These are phyloP conservation scores for Trachymyrmex cornetzi DNA, from an alignment of 1,140 invertebrate species.

Conservation along the genomic window DNA sequence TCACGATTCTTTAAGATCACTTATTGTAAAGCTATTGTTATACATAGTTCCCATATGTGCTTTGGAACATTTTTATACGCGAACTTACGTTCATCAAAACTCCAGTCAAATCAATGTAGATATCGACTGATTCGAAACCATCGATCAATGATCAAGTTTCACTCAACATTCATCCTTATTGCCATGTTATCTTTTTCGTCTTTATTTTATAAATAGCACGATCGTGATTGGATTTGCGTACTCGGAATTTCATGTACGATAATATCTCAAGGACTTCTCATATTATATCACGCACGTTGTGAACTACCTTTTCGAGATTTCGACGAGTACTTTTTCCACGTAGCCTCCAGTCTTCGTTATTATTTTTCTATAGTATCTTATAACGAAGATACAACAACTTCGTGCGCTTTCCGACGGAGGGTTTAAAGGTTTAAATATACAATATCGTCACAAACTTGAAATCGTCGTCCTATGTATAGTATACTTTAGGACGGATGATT, in stretches of 20 bases:
- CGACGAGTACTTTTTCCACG: conserved; percentile 54
- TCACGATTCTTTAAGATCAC: conserved; percentile 50
- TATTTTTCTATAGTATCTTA: conserved; percentile 56
- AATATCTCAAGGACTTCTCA: background rate
- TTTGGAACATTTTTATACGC: conserved; percentile 31
- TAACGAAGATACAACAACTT: conserved; percentile 62
- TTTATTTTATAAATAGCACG: conserved; percentile 28
- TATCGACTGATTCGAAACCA: conserved; percentile 28
- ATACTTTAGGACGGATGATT: conserved; percentile 20
- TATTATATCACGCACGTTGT: conserved; percentile 34
- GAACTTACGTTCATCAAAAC: conserved; percentile 13
- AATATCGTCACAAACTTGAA: conserved; percentile 10
- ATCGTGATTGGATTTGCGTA: conserved; percentile 10
- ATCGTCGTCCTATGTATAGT: conserved; percentile 16
- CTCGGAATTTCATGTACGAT: conserved; percentile 3
- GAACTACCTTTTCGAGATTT: conserved; percentile 53
- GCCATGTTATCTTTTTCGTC: conserved; percentile 64
- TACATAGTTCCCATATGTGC: conserved; percentile 33
- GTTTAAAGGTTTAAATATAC: conserved; percentile 34
- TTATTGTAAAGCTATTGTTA: conserved; percentile 45
- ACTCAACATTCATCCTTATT: conserved; percentile 70
- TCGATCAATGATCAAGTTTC: conserved; percentile 24
- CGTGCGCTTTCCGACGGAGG: conserved; percentile 18
- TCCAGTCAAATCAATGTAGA: conserved; percentile 31
- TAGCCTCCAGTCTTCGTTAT: conserved; percentile 57